Evolutionary conservation across 1,140 invertebrate species (phyloP).

Genomic region (Littorina saxatilis): DNA sequence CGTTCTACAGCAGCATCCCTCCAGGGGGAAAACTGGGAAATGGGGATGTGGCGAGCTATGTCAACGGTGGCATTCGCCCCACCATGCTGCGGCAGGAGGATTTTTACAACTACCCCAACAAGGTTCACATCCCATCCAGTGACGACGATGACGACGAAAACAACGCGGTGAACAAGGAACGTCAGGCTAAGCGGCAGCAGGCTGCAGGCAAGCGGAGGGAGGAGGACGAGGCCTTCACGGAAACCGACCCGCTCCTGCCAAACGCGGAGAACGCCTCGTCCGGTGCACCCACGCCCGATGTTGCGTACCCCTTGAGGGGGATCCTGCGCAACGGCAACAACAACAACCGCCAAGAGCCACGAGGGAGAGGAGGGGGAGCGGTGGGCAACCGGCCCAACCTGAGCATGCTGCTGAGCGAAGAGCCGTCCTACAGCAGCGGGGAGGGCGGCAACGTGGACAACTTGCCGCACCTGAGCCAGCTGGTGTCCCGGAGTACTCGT

Average conservation of each 20-base stretch:
- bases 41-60: neutral
- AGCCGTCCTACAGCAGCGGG: neutral
- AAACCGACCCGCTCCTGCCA: slow-evolving; percentile 29
- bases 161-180: neutral
- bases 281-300: neutral
- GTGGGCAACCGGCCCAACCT: slow-evolving; percentile 26
- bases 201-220: neutral
- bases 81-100: slow-evolving; percentile 13
- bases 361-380: neutral
- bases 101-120: slow-evolving; percentile 28
- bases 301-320: neutral
- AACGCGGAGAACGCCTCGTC: neutral
- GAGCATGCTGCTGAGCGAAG: slow-evolving; percentile 31
- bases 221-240: slow-evolving; percentile 9
- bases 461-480: slow-evolving; percentile 32
- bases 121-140: neutral
- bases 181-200: neutral
- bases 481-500: neutral
- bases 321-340: neutral
- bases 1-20: slow-evolving; percentile 25
- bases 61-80: neutral
- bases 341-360: neutral
- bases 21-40: neutral
- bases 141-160: neutral
- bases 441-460: neutral